Percentiles rank a stretch among this genome's conserved stretches.
Conservation (phyloP, 1,140 invertebrate genomes). For the Drosophila funebris region DNA sequence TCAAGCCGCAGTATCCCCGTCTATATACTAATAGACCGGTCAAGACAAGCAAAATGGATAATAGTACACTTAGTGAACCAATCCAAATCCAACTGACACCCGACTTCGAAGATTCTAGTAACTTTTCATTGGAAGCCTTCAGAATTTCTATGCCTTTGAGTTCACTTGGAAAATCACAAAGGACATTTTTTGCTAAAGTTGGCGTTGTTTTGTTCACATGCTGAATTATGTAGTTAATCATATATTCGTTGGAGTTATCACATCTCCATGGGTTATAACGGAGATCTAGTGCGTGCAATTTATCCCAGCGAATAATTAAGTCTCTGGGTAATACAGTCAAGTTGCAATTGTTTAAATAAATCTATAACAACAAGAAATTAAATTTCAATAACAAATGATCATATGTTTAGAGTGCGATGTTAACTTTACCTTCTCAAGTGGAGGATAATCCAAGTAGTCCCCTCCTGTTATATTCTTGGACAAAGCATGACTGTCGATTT, state of each 20-base stretch:
- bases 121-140: slow-evolving; percentile 85
- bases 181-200: slow-evolving; percentile 62
- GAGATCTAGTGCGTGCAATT: slow-evolving; percentile 87
- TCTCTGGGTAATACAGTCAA: slow-evolving; percentile 86
- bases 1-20: slow-evolving; percentile 86
- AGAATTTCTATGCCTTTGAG: slow-evolving; percentile 86
- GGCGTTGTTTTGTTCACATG: slow-evolving; percentile 73
- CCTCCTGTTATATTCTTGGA: slow-evolving; percentile 74
- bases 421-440: slow-evolving; percentile 68
- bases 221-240: slow-evolving; percentile 87
- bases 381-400: not conserved
- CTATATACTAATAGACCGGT: slow-evolving; percentile 86
- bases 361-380: slow-evolving; percentile 73
- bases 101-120: slow-evolving; percentile 85
- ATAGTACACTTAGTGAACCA: slow-evolving; percentile 87
- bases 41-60: slow-evolving; percentile 87
- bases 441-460: slow-evolving; percentile 58
- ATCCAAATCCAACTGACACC: slow-evolving; percentile 87
- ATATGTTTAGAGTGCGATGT: not conserved
- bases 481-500: slow-evolving; percentile 85
- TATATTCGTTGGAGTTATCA: slow-evolving; percentile 89
- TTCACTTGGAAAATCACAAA: slow-evolving; percentile 85
- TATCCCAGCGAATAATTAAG: slow-evolving; percentile 88
- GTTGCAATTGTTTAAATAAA: slow-evolving; percentile 89
- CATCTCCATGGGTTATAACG: slow-evolving; percentile 90